A percentile compares a stretch with the other conserved stretches of the same genome.
phyloP scores from a whole-genome alignment of 2,888 invertebrate species.

The Scrobipalpa atriplicella region DNA sequence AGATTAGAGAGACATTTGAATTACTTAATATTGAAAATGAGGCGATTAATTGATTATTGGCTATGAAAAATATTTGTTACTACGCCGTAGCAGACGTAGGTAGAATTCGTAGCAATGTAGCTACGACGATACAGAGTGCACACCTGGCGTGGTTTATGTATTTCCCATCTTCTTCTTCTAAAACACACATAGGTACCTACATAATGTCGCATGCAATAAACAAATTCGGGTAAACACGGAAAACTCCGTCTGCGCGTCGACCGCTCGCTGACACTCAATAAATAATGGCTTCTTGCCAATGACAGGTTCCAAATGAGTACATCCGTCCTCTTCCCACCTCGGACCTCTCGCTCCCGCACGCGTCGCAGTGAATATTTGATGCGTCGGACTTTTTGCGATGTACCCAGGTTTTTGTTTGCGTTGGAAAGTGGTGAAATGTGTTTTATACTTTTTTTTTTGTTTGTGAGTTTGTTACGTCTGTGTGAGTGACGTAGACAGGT shows the following conservation, averaged over 20 bases:
- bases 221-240: neutral
- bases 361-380: slow-evolving; percentile 53
- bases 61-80: no score
- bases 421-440: slow-evolving; percentile 30
- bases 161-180: no score
- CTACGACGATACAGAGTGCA: no score
- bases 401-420: slow-evolving; percentile 36
- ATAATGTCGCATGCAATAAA: neutral
- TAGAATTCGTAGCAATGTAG: no score
- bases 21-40: no score
- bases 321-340: slow-evolving; percentile 44
- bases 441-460: slow-evolving; percentile 19
- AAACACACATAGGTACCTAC: neutral
- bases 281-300: slow-evolving; percentile 67
- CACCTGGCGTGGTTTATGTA: no score
- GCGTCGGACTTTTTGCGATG: slow-evolving; percentile 40
- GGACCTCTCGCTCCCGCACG: slow-evolving; percentile 36
- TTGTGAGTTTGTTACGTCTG: neutral
- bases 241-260: neutral
- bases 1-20: no score
- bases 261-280: slow-evolving; percentile 41
- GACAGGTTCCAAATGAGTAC: slow-evolving; percentile 73
- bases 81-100: no score
- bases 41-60: no score
- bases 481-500: neutral